Evolutionary conservation across 2,888 invertebrate genomes (phyloP), one percentile per base, ranked within the genome.

Genomic region (Ophonus ardosiacus): DNA sequence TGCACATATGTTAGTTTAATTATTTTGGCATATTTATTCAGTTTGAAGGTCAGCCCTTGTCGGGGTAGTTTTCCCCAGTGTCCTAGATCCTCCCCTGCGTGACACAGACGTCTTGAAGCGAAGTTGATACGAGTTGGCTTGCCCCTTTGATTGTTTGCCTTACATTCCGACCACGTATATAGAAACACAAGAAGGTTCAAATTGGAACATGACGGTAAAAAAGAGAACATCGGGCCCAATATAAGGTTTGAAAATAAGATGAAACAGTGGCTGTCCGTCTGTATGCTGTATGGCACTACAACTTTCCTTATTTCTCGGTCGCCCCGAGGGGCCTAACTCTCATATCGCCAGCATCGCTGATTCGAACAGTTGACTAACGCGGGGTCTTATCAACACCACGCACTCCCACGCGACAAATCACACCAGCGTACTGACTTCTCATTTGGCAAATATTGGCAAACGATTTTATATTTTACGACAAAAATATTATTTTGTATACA

Each of bases 221-320:
- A 85, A 84, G 63, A 63, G 85, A 85, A 85, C 85, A 85, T 85
- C 85, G 79, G 31, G 61, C 65, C 85, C 85, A 85, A 85, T 85
- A 85, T 85, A 85, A 79, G 85, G 85, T 85, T 85, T 85, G 80
- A 85, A 85, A 85, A 85, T 85, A 85, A 85, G 85, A 85, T 85
- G 85, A 85, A 85, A 85, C 80, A 85, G 80, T 79, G 71, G 68
- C 68, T 65, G 80, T 15, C 63, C 43, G 65, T 84, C 63, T 63
- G 63, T 78, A 76, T 78, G 78, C 63, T 63, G 43, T 78, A 43
- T 76, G 21, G 76, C 57, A 61, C 74, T 38, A 31, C 38, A 82
- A 82, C 76, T 83, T 83, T 65, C 63, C 63, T 81, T 80, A 80
- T 80, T 74, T 68, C 82, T 15, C 76, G 10, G 63, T n/a, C 59